phyloP scores from a whole-genome alignment of 64 coral and sea anemone genomes.

The Montipora capricornis region DNA sequence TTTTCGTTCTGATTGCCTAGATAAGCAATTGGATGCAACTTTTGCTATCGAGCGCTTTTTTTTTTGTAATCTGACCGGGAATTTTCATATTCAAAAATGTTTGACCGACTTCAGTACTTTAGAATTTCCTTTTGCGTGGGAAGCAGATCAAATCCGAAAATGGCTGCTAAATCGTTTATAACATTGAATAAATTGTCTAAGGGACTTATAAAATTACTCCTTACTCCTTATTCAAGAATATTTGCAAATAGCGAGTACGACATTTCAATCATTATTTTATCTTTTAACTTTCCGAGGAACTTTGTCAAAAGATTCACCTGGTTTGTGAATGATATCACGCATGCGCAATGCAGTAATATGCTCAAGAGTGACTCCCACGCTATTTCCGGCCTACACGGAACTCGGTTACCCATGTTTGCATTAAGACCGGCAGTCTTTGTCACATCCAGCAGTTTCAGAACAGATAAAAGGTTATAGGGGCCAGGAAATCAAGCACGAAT shows the following conservation, averaged over 20 bases:
- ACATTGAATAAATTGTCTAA: background rate
- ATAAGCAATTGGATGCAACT: background rate
- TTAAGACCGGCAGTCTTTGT: background rate
- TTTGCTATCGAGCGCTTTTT: background rate
- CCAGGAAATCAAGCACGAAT: background rate
- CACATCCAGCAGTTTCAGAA: background rate
- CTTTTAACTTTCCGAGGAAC: background rate
- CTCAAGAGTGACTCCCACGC: background rate
- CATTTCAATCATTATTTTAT: no score
- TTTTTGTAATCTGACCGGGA: background rate
- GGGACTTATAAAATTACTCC: background rate
- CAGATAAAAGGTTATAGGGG: background rate
- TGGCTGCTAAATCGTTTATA: background rate
- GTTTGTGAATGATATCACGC: background rate
- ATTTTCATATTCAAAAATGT: background rate
- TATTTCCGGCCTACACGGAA: background rate
- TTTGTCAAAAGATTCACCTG: slow-evolving; percentile 10
- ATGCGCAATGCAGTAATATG: background rate
- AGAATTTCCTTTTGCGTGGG: background rate
- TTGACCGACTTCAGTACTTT: background rate
- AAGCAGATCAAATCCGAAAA: background rate
- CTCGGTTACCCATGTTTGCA: background rate
- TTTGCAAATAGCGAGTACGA: background rate
- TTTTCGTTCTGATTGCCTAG: background rate
- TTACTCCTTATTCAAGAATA: background rate